Evolutionary conservation across 2,797 vertebrate genomes (phyloP).

Genomic region (Poeciliopsis infans): DNA sequence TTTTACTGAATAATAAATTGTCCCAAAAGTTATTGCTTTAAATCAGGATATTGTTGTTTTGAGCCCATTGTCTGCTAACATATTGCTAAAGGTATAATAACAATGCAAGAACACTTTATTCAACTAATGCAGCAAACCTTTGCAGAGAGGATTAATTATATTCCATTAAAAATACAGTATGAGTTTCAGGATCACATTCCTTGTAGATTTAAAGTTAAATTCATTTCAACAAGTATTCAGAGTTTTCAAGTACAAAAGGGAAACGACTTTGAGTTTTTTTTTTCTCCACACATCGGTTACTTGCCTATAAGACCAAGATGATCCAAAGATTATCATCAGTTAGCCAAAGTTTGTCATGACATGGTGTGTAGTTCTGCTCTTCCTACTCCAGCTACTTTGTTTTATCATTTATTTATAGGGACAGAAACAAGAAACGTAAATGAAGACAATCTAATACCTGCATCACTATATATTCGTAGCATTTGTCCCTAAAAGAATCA

Average conservation of each 20-base stretch:
- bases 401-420: too few species aligned
- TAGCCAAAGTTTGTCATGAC: neutral
- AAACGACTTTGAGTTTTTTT: neutral
- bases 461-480: too few species aligned
- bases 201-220: neutral
- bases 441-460: too few species aligned
- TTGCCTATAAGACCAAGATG: neutral
- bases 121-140: neutral
- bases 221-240: neutral
- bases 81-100: too few species aligned
- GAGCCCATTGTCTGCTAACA: too few species aligned
- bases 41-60: too few species aligned
- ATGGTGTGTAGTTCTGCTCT: neutral
- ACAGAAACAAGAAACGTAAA: too few species aligned
- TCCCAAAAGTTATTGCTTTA: too few species aligned
- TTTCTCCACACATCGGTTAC: neutral
- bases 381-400: neutral
- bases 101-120: too few species aligned
- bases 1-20: too few species aligned
- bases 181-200: neutral
- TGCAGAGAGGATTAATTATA: neutral
- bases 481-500: too few species aligned
- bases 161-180: neutral
- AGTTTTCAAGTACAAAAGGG: neutral
- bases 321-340: neutral